Evolutionary conservation across 1,140 invertebrate genomes (phyloP), one percentile per base, ranked within the genome.

Genomic region (Bombus ignitus): DNA sequence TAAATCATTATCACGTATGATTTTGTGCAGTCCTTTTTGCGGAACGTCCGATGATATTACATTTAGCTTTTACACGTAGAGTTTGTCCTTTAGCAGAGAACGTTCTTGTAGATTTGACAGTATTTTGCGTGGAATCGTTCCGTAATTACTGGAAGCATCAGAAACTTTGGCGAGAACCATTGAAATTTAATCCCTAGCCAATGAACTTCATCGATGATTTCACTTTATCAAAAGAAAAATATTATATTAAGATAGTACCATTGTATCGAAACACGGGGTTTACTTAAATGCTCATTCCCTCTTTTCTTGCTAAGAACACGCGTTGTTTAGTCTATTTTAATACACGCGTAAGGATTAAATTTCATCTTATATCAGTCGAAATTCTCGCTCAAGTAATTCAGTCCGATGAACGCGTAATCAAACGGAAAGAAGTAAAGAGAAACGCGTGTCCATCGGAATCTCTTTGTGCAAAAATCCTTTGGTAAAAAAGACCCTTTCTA

Each of bases 1-100:
- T 35, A 70, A 80, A 84, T 74, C 80, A 68, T 88, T 85, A 88
- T 89, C 87, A 85, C 87, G 88, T 85, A 44, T 53, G 81, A 76
- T 88, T 89, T 76, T 65, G 80, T 88, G 77, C 87, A 81, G 82
- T 89, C 66, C 77, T 77, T 72, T 66, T 47, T 35, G 74, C 74
- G 66, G 77, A 79, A 79, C 37, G 75, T 88, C 53, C 70, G 81
- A 80, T 83, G 71, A 68, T 47, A 47, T 85, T 57, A 39, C 59
- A 73, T 83, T 83, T 75, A 53, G 22, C n/a, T n/a, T 47, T 44
- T 75, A 47, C 42, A 62, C 42, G 28, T 42, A 37, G 71, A 59
- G 42, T 44, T 59, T n/a, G 25, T 42, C 39, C 8, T 37, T 44
- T n/a, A n/a, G 10, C 32, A 18, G 32, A n/a, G 53, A 59, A 70